These are phyloP conservation scores for Leptosomus discolor DNA, from an alignment of 2,113 vertebrate genomes.

Conservation along the genomic window DNA sequence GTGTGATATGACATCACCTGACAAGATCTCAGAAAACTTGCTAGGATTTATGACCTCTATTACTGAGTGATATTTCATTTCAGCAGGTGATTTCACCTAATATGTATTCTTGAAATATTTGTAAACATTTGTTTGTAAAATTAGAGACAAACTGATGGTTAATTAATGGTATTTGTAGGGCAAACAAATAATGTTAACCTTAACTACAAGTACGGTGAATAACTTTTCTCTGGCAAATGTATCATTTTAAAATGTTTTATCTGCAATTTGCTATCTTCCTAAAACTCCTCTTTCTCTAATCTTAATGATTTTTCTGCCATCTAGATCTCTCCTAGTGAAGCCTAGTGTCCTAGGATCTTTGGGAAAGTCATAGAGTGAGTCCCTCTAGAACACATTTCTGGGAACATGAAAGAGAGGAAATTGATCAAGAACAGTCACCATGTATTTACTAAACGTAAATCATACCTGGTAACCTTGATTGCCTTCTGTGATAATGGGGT, in stretches of 20 bases:
- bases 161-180: background rate
- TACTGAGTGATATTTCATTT: background rate
- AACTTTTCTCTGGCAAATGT: background rate
- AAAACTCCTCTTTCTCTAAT: background rate
- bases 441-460: background rate
- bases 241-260: background rate
- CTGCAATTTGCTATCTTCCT: background rate
- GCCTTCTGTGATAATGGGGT: background rate
- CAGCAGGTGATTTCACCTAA: background rate
- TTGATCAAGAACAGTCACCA: background rate
- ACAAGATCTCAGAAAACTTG: background rate
- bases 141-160: background rate
- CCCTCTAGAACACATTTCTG: background rate
- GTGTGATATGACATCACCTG: background rate
- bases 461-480: background rate
- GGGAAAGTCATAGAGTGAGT: rapidly evolving
- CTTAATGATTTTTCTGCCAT: background rate
- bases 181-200: background rate
- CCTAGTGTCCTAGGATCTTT: background rate
- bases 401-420: background rate
- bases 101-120: background rate
- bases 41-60: background rate
- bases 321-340: background rate
- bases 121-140: background rate
- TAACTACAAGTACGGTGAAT: background rate